Base-by-base conservation (phyloP, 1,140 invertebrate genomes). In the Melipona quadrifasciata region DNA sequence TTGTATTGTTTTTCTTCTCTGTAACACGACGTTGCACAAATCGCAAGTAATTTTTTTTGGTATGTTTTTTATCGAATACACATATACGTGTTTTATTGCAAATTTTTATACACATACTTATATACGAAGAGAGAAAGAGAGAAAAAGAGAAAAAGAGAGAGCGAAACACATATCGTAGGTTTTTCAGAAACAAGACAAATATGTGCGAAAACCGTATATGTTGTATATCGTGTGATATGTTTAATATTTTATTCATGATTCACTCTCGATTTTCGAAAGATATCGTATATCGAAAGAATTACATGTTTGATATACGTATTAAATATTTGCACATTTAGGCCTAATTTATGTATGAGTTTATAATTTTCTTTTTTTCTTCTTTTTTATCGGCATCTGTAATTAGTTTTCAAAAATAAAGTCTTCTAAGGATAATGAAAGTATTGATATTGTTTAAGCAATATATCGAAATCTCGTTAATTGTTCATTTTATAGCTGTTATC, bases 381-480 rank as follows among this genome's bases (percentile, higher is more conserved):
- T 21, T 51, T 64, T 64, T 64, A 51, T 21, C 19, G n/a, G 12
- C 16, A 39, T 24, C 24, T 77, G 39, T 24, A 58, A 24, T 31
- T 34, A 75, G 34, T 58, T 24, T 51, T 21, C 19, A 65, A 51
- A 19, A 78, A 10, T n/a, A 14, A 24, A 78, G 19, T 47, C n/a
- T 78, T 24, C 24, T 31, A 34, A 57, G 19, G 27, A 34, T 34
- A 31, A 21, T 2, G 31, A 55, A 53, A 64, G 64, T 68, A 58
- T 34, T 2, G 55, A 51, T 71, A 71, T 31, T 68, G 53, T 79
- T 6, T 68, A 55, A 79, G 21, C 39, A 58, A n/a, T 61, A 58
- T 70, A 72, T 72, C 39, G 39, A 76, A n/a, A 67, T 58, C 24
- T 72, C 31, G 68, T 71, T 80, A 71, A 71, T 80, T 58, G 79